Evolutionary conservation across 2,113 vertebrate genomes (phyloP).

Genomic region (Hippocampus barbouri): DNA sequence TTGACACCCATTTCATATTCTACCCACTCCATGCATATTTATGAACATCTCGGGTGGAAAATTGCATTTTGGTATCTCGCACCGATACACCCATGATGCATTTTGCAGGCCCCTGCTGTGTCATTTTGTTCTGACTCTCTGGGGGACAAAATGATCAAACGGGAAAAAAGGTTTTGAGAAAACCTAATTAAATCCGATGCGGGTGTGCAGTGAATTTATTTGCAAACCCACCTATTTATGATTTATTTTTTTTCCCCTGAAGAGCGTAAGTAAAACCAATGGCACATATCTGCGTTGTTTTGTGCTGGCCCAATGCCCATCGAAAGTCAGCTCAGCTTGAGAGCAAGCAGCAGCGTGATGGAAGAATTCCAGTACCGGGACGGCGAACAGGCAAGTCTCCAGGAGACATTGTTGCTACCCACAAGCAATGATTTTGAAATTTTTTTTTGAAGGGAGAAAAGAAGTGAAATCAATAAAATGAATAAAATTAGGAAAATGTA

Average conservation of each 20-base stretch:
- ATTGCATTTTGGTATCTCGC: constrained; percentile 70
- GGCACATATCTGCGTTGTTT: background rate
- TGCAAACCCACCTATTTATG: background rate
- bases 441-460: too few species aligned
- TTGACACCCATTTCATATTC: constrained; percentile 65
- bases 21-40: constrained; percentile 74
- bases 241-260: too few species aligned
- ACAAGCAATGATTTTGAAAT: too few species aligned
- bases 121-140: background rate
- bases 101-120: constrained; percentile 37
- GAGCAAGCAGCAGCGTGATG: too few species aligned
- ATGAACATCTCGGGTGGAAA: constrained; percentile 76
- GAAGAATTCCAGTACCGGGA: background rate
- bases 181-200: background rate
- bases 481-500: too few species aligned
- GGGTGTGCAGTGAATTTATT: background rate
- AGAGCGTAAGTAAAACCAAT: background rate
- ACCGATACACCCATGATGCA: constrained; percentile 61
- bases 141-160: background rate
- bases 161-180: background rate
- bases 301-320: too few species aligned
- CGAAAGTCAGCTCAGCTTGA: too few species aligned
- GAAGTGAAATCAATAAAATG: too few species aligned
- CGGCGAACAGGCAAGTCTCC: too few species aligned
- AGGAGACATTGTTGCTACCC: too few species aligned